These are phyloP conservation scores for Acronicta alni DNA, from an alignment of 2,888 invertebrate species.

Conservation along the genomic window DNA sequence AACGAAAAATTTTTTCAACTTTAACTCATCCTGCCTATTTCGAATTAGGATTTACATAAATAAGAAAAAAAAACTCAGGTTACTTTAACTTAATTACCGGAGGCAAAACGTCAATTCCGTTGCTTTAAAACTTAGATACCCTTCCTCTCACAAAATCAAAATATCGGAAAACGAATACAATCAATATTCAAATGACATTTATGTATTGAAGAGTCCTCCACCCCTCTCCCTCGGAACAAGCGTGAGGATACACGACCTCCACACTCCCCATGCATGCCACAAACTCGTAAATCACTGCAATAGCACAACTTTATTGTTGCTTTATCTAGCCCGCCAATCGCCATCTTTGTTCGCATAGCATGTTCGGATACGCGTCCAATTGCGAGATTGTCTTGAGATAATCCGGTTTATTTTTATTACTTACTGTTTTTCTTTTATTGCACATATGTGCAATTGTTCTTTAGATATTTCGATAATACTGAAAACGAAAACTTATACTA, in stretches of 20 bases:
- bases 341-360: constrained; percentile 1
- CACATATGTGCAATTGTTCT: too few species aligned
- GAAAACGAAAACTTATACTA: too few species aligned
- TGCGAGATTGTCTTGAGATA: constrained; percentile 5
- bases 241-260: constrained; percentile 4
- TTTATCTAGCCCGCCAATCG: constrained; percentile 21
- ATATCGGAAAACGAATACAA: background rate
- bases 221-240: background rate
- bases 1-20: too few species aligned
- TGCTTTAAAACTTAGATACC: too few species aligned
- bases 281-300: constrained; percentile 38
- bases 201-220: background rate
- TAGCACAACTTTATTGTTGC: constrained; percentile 32
- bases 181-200: constrained; percentile 1
- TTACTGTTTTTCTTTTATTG: background rate
- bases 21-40: too few species aligned
- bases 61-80: too few species aligned
- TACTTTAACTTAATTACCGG: too few species aligned
- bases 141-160: too few species aligned
- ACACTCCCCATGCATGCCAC: constrained; percentile 12
- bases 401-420: background rate
- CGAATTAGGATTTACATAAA: too few species aligned
- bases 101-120: too few species aligned
- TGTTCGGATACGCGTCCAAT: constrained; percentile 14
- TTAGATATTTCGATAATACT: too few species aligned